Evolutionary conservation across 92 coral and sea anemone species (phyloP).

Genomic region (Phenganax stokvisi): DNA sequence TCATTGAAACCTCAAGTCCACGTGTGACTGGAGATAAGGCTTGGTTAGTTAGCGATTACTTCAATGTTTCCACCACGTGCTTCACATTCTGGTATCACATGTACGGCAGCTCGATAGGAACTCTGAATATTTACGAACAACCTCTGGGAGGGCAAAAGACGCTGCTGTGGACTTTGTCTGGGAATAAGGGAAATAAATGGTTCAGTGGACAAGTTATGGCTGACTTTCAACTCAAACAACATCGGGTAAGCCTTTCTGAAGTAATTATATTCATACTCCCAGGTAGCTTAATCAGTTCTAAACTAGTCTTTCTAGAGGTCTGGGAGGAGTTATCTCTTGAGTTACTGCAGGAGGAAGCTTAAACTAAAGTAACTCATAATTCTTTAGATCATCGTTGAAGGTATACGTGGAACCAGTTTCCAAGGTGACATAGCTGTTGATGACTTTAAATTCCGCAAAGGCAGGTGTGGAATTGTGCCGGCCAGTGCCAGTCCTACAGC

Average conservation of each 20-base stretch:
- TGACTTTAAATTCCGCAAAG: slow-evolving; percentile 63
- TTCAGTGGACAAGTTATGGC: slow-evolving; percentile 87
- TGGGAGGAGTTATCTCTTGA: background rate
- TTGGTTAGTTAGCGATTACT: slow-evolving; percentile 62
- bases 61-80: slow-evolving; percentile 66
- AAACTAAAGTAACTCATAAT: background rate
- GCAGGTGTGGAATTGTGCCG: slow-evolving; percentile 63
- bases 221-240: slow-evolving; percentile 34
- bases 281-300: too few relatives aligned
- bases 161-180: slow-evolving; percentile 69
- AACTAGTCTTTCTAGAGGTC: too few relatives aligned
- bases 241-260: slow-evolving; percentile 1
- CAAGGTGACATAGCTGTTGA: slow-evolving; percentile 90
- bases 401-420: slow-evolving; percentile 61
- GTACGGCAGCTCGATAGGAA: slow-evolving; percentile 67
- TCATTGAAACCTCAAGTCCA: slow-evolving; percentile 85
- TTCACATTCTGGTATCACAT: slow-evolving; percentile 97
- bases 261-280: too few relatives aligned
- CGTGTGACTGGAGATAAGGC: slow-evolving; percentile 67
- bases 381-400: slow-evolving; percentile 72
- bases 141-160: slow-evolving; percentile 50
- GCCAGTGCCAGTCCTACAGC: slow-evolving; percentile 57
- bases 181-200: slow-evolving; percentile 73
- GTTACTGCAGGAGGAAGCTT: background rate
- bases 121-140: slow-evolving; percentile 61